A percentile compares a stretch with the other conserved stretches of the same genome.
phyloP scores from a whole-genome alignment of 1,140 invertebrate species.

The Scaptomyza hsui region DNA sequence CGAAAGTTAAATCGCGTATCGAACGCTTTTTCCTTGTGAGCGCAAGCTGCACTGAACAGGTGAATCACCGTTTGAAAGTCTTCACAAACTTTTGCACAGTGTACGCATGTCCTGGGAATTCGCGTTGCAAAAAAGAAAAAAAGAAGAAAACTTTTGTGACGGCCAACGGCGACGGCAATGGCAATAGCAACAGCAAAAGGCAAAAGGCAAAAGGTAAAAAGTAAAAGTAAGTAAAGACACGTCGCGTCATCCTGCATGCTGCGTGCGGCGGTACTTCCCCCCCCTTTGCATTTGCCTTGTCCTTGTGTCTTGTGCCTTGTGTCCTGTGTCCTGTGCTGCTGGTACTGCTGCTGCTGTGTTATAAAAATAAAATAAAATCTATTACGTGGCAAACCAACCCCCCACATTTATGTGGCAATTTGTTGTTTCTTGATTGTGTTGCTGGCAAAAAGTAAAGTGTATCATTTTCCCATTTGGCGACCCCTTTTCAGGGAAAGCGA shows the following conservation, averaged over 20 bases:
- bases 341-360: constrained; percentile 35
- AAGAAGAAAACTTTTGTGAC: constrained; percentile 14
- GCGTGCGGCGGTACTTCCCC: neutral
- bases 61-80: neutral
- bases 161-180: constrained; percentile 8
- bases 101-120: constrained; percentile 58
- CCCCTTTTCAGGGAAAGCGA: constrained; percentile 50
- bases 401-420: constrained; percentile 84
- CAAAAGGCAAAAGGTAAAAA: constrained; percentile 60
- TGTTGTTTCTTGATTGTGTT: constrained; percentile 82
- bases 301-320: neutral
- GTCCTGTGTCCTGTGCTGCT: too few species aligned
- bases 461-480: constrained; percentile 83
- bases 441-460: constrained; percentile 72
- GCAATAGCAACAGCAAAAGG: too few species aligned
- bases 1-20: neutral
- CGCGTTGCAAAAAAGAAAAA: constrained; percentile 16
- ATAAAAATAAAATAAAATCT: constrained; percentile 84
- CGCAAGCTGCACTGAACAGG: constrained; percentile 20
- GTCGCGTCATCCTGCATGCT: constrained; percentile 34
- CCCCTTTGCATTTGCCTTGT: neutral
- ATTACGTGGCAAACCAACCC: constrained; percentile 84
- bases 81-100: constrained; percentile 29
- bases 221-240: constrained; percentile 70
- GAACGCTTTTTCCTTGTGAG: too few species aligned